These are phyloP conservation scores for Melanaphis sacchari DNA, from an alignment of 1,140 invertebrate species.

Conservation along the genomic window DNA sequence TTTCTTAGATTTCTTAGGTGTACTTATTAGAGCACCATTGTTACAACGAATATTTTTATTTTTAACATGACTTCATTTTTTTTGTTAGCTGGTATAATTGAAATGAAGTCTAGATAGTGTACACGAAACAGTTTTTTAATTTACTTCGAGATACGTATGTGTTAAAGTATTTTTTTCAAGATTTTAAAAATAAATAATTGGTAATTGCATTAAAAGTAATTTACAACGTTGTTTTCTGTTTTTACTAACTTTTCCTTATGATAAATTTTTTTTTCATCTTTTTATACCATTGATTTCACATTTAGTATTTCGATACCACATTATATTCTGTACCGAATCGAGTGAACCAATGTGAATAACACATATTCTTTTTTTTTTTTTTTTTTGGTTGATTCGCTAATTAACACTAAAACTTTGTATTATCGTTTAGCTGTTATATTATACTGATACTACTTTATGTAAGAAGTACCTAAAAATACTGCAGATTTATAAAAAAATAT, in stretches of 20 bases:
- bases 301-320: neutral
- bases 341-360: neutral
- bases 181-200: neutral
- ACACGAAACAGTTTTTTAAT: neutral
- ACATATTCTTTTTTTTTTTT: neutral
- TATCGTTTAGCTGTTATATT: neutral
- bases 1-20: too few species aligned
- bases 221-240: neutral
- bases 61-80: neutral
- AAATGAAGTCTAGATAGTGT: neutral
- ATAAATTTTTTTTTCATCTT: too few species aligned
- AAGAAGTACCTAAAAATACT: too few species aligned
- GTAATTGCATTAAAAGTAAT: neutral
- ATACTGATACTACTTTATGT: neutral
- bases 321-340: neutral
- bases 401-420: neutral
- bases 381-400: neutral
- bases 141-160: neutral
- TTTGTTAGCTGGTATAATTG: neutral
- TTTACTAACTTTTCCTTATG: too few species aligned
- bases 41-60: too few species aligned
- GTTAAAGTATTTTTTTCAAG: neutral
- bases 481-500: too few species aligned
- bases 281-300: neutral
- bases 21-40: neutral